Evolutionary conservation across 2,888 invertebrate genomes (phyloP).

Genomic region (Ochropleura leucogaster): DNA sequence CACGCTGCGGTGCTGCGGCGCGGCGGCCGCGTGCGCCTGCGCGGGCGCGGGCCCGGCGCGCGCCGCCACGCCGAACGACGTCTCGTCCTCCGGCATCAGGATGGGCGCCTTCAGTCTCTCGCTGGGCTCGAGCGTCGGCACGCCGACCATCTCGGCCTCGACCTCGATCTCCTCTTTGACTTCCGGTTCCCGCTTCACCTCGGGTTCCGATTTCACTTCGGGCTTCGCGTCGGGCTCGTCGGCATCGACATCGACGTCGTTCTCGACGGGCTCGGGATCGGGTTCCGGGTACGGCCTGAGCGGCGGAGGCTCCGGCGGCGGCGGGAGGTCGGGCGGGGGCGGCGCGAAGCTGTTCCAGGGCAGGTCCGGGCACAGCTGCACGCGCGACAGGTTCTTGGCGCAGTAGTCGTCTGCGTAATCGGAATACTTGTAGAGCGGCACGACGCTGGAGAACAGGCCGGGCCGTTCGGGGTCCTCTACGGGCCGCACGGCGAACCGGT

Average conservation of each 20-base stretch:
- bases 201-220: slow-evolving; percentile 27
- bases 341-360: slow-evolving; percentile 86
- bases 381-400: slow-evolving; percentile 82
- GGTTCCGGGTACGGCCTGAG: slow-evolving; percentile 80
- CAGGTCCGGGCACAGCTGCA: slow-evolving; percentile 79
- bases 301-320: slow-evolving; percentile 81
- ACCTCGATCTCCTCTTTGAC: slow-evolving; percentile 62
- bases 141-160: slow-evolving; percentile 55
- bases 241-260: slow-evolving; percentile 61
- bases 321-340: slow-evolving; percentile 79
- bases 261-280: slow-evolving; percentile 72
- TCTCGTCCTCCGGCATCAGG: slow-evolving; percentile 75
- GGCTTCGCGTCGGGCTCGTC: slow-evolving; percentile 37
- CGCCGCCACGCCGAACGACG: slow-evolving; percentile 61
- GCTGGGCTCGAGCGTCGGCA: slow-evolving; percentile 74
- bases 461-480: slow-evolving; percentile 74
- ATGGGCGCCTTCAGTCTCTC: slow-evolving; percentile 83
- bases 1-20: slow-evolving; percentile 82
- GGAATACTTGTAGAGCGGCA: slow-evolving; percentile 86
- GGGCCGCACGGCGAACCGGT: slow-evolving; percentile 83
- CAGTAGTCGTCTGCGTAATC: slow-evolving; percentile 88
- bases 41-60: slow-evolving; percentile 55
- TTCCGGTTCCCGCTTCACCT: slow-evolving; percentile 37
- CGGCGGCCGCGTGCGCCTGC: slow-evolving; percentile 46
- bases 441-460: slow-evolving; percentile 84